Percentiles rank a stretch among this genome's conserved stretches.
phyloP scores from a whole-genome alignment of 2,797 vertebrate genomes.

The Octomys mimax region DNA sequence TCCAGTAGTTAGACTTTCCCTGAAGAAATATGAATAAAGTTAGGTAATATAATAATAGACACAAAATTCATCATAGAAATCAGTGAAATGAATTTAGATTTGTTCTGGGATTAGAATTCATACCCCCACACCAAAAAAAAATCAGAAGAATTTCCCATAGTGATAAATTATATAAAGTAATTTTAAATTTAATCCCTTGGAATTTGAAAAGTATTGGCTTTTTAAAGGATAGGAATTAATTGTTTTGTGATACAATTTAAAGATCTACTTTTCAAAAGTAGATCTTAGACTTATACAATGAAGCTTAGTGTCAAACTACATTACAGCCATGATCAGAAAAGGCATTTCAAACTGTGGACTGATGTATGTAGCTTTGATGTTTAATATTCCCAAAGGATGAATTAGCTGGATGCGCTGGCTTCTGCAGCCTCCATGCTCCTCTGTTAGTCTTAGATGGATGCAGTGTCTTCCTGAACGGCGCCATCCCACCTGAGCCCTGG shows the following conservation, averaged over 20 bases:
- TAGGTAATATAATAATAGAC: background rate
- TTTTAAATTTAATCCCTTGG: constrained; percentile 44
- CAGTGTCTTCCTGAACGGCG: background rate
- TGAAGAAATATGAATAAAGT: background rate
- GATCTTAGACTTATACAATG: constrained; percentile 52
- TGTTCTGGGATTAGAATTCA: constrained; percentile 46
- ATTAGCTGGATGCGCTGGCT: background rate
- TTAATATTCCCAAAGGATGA: background rate
- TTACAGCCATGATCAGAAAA: background rate
- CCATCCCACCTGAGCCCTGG: background rate
- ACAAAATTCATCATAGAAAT: constrained; percentile 16
- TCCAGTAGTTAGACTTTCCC: constrained; percentile 16
- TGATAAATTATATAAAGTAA: background rate
- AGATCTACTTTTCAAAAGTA: constrained; percentile 35
- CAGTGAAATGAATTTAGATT: constrained; percentile 55
- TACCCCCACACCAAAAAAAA: background rate
- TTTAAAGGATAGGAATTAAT: constrained; percentile 44
- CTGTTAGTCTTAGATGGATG: background rate
- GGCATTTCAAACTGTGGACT: background rate
- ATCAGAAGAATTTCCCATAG: constrained; percentile 9
- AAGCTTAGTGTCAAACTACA: constrained; percentile 31
- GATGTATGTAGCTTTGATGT: background rate
- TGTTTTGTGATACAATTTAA: constrained; percentile 34
- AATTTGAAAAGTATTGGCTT: constrained; percentile 36
- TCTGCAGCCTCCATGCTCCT: background rate